phyloP scores from a whole-genome alignment of 2,113 vertebrate genomes.

The Furnarius figulus region DNA sequence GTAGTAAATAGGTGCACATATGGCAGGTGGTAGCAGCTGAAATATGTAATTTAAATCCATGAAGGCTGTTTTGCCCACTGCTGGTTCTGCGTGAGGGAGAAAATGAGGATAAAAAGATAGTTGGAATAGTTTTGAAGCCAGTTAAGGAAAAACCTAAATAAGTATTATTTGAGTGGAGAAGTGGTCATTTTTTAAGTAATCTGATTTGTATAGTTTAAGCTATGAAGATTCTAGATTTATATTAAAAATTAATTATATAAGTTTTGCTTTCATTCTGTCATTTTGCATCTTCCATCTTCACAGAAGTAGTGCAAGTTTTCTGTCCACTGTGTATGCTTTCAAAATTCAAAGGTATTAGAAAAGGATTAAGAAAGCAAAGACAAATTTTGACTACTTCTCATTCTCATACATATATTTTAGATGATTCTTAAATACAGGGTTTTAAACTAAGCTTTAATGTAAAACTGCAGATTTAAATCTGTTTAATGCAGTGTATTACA shows the following conservation, averaged over 20 bases:
- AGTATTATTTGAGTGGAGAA: not conserved
- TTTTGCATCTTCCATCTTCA: not conserved
- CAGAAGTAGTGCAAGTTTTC: not conserved
- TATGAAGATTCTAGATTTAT: not conserved
- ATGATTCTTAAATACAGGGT: not conserved
- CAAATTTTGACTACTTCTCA: not conserved
- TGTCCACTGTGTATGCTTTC: not conserved
- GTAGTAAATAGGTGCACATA: not conserved
- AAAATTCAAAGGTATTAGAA: not conserved
- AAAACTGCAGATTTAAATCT: not conserved
- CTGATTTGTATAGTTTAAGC: not conserved
- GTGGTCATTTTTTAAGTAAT: not conserved
- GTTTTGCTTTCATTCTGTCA: not conserved
- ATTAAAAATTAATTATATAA: not conserved
- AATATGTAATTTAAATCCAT: accelerated
- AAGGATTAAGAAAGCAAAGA: not conserved
- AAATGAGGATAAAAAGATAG: not conserved
- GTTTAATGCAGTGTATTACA: not conserved
- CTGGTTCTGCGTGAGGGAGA: not conserved
- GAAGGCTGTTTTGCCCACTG: not conserved
- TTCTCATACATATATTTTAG: not conserved
- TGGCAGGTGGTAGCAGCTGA: not conserved
- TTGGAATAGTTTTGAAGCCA: not conserved
- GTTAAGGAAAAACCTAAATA: not conserved
- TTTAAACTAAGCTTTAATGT: not conserved